These are phyloP conservation scores for Rhinella marina DNA, from an alignment of 2,797 vertebrate species.

Conservation along the genomic window DNA sequence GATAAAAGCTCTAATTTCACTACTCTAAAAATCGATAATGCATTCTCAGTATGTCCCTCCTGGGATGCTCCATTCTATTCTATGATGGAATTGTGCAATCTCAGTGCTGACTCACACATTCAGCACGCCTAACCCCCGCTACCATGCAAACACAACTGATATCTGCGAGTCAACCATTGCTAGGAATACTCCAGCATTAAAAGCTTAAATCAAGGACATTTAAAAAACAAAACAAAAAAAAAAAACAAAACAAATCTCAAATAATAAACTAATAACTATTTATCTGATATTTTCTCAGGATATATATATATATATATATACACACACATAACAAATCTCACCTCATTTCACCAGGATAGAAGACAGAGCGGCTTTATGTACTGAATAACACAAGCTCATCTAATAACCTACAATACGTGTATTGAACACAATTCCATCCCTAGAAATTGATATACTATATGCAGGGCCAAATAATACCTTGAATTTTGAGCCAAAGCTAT, in stretches of 20 bases:
- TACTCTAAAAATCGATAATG: constrained; percentile 53
- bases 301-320: too few species aligned
- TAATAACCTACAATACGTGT: not conserved
- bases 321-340: too few species aligned
- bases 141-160: not conserved
- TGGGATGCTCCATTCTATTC: constrained; percentile 32
- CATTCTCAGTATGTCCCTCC: constrained; percentile 35
- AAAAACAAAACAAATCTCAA: too few species aligned
- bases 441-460: not conserved
- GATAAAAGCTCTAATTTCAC: constrained; percentile 37
- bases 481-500: not conserved
- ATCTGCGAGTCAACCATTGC: not conserved
- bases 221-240: not conserved
- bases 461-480: not conserved
- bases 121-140: not conserved
- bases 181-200: not conserved
- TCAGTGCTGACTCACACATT: constrained; percentile 31
- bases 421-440: not conserved
- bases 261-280: too few species aligned
- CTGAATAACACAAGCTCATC: not conserved
- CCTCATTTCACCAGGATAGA: not conserved
- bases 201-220: not conserved
- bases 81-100: constrained; percentile 38
- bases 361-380: not conserved
- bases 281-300: too few species aligned